These are phyloP conservation scores for Synergus gifuensis DNA, from an alignment of 2,888 invertebrate species.

Conservation along the genomic window DNA sequence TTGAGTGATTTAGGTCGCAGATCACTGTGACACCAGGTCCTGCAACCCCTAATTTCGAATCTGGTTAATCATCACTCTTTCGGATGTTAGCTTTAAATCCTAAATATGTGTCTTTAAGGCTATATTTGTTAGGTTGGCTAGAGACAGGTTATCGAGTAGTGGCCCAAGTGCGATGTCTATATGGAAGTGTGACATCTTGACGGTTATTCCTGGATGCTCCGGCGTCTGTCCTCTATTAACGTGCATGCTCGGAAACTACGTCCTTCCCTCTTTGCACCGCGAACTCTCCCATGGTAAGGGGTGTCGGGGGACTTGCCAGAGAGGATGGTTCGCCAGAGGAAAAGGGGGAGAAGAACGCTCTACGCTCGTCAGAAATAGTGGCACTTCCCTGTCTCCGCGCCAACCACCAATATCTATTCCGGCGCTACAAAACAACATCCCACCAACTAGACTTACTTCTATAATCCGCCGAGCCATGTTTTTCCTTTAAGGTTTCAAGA, in stretches of 20 bases:
- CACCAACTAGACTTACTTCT: slow-evolving; percentile 54
- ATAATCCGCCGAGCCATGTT: slow-evolving; percentile 15
- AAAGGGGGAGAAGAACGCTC: slow-evolving; percentile 62
- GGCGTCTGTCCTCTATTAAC: slow-evolving; percentile 70
- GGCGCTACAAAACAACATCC: slow-evolving; percentile 77
- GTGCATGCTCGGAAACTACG: slow-evolving; percentile 56
- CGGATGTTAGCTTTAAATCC: background rate
- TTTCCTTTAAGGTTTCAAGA: slow-evolving; percentile 10
- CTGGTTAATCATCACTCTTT: background rate
- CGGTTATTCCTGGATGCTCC: slow-evolving; percentile 75
- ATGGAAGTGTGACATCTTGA: slow-evolving; percentile 77
- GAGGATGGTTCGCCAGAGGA: slow-evolving; percentile 43
- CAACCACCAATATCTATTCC: slow-evolving; percentile 80
- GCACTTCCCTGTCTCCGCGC: slow-evolving; percentile 75
- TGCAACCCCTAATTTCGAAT: slow-evolving; percentile 39
- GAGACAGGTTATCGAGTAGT: slow-evolving; percentile 62
- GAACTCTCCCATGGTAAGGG: slow-evolving; percentile 47
- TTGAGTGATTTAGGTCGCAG: slow-evolving; percentile 34
- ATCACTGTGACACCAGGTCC: slow-evolving; percentile 35
- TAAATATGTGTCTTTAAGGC: background rate
- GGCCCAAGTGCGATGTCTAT: slow-evolving; percentile 69
- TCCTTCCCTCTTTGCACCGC: slow-evolving; percentile 47
- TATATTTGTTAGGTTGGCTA: background rate
- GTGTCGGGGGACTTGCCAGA: slow-evolving; percentile 39
- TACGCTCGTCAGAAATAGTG: slow-evolving; percentile 78